A percentile compares a stretch with the other conserved stretches of the same genome.
phyloP scores from a whole-genome alignment of 2,797 vertebrate genomes.

The Gallirallus australis region DNA sequence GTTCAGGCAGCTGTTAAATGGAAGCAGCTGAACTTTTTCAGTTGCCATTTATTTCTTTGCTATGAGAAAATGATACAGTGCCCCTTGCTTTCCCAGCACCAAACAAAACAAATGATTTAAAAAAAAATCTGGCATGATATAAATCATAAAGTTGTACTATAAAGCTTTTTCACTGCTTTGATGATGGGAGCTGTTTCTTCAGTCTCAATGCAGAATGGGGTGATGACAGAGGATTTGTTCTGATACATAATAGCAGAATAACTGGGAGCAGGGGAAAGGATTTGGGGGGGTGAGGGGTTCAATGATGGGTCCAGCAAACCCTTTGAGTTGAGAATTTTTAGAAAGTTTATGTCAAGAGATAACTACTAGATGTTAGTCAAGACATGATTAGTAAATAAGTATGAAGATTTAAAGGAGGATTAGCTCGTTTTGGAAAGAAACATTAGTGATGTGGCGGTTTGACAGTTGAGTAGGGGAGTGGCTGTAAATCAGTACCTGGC shows the following conservation, averaged over 20 bases:
- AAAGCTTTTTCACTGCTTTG: background rate
- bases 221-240: background rate
- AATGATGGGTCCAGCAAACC: background rate
- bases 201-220: background rate
- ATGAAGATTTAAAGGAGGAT: background rate
- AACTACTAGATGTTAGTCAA: background rate
- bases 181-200: background rate
- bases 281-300: too few species aligned
- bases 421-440: constrained; percentile 29
- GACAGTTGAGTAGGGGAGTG: constrained; percentile 65
- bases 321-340: background rate
- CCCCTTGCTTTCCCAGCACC: background rate
- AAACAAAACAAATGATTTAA: background rate
- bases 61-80: background rate
- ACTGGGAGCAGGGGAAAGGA: background rate
- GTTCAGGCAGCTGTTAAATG: constrained; percentile 54
- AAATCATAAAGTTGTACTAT: background rate
- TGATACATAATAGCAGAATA: background rate
- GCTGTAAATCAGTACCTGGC: constrained; percentile 61
- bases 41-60: constrained; percentile 26
- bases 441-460: constrained; percentile 11
- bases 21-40: constrained; percentile 54
- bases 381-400: background rate
- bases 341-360: background rate
- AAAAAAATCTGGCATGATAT: background rate